phyloP scores from a whole-genome alignment of 2,797 vertebrate species.

The Sebastes umbrosus region DNA sequence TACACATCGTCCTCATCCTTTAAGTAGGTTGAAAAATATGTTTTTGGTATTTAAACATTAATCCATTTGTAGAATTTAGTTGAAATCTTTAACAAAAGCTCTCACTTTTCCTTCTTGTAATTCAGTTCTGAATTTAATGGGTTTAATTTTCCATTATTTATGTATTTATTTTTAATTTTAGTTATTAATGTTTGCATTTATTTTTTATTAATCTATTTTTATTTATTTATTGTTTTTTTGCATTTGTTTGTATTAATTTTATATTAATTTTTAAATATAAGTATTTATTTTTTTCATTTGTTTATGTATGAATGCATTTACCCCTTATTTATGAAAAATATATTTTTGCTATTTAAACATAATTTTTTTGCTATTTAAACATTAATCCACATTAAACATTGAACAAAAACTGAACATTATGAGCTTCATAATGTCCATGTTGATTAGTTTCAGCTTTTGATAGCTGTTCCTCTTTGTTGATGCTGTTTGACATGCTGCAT shows the following conservation, averaged over 20 bases:
- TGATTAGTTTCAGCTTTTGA: background rate
- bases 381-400: background rate
- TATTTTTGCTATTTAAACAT: no score
- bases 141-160: no score
- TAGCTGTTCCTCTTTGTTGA: background rate
- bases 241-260: no score
- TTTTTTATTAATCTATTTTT: no score
- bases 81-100: background rate
- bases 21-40: background rate
- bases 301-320: no score
- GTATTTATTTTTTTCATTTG: no score
- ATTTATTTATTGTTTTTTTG: no score
- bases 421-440: background rate
- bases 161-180: no score
- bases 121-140: background rate
- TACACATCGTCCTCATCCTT: background rate
- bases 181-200: rapidly evolving
- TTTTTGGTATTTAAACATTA: background rate
- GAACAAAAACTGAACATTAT: background rate
- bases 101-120: background rate
- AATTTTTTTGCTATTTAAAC: no score
- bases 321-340: no score
- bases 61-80: background rate
- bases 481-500: background rate
- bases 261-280: no score